phyloP scores from a whole-genome alignment of 1,140 invertebrate species.

The Acromyrmex charruanus region DNA sequence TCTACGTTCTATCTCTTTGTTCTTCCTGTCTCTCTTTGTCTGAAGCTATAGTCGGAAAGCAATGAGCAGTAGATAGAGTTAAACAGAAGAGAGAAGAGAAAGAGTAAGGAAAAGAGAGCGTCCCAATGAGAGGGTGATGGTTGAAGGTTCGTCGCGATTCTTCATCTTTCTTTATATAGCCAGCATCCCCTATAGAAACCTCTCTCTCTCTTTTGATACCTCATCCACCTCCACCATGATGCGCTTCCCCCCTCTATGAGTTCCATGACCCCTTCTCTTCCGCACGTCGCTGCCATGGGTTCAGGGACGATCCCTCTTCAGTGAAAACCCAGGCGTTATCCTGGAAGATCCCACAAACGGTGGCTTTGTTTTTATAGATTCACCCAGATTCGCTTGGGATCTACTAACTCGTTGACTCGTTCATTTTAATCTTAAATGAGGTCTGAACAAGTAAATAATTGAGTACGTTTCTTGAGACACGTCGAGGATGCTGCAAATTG shows the following conservation, averaged over 20 bases:
- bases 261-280: slow-evolving; percentile 80
- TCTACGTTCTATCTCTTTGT: slow-evolving; percentile 3
- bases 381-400: neutral
- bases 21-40: slow-evolving; percentile 45
- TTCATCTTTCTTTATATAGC: slow-evolving; percentile 55
- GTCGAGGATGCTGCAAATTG: neutral
- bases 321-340: slow-evolving; percentile 72
- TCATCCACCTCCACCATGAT: slow-evolving; percentile 48
- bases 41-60: slow-evolving; percentile 4
- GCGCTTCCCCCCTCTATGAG: slow-evolving; percentile 45
- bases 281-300: slow-evolving; percentile 76
- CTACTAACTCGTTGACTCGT: neutral
- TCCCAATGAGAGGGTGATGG: slow-evolving; percentile 42
- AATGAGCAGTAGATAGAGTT: slow-evolving; percentile 20
- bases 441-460: neutral
- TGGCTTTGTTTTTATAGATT: slow-evolving; percentile 44
- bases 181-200: slow-evolving; percentile 20
- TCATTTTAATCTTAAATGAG: slow-evolving; percentile 11
- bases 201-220: slow-evolving; percentile 62
- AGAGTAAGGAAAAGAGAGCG: slow-evolving; percentile 26
- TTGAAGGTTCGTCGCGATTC: slow-evolving; percentile 41
- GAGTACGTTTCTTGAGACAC: neutral
- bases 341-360: slow-evolving; percentile 65
- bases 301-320: slow-evolving; percentile 83
- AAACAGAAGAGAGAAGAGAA: slow-evolving; percentile 4